Base-by-base conservation (phyloP, 2,113 vertebrate species). In the Anguilla japonica region DNA sequence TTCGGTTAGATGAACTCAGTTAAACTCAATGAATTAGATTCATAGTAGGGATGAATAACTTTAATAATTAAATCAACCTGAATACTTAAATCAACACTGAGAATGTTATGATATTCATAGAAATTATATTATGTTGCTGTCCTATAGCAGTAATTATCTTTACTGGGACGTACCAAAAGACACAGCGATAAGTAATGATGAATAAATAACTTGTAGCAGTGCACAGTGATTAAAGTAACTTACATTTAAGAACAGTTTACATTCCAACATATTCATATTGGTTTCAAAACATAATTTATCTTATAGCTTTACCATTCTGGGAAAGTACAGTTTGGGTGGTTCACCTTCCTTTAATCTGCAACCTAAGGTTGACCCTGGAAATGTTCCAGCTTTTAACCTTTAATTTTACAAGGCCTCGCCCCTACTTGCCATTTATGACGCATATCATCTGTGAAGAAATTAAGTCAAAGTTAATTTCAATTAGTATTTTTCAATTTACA, bases 321-420 rank as follows among this genome's bases (percentile, higher is more conserved):
- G 4, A 34, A 75, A 20, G 60, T 67, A 26, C 60, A 75, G 71
- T 75, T 75, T 34, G 13, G 22, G n/a, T 75, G 71, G 26, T 75
- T 29, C 26, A 75, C 71, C 71, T 75, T 22, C 11, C 29, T 71
- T 22, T n/a, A 71, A 71, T n/a, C 63, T 75, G 71, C n/a, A 75
- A 75, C 71, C 71, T 75, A 75, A n/a, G n/a, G 8, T 75, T 75
- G 71, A 75, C 71, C 71, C 71, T 75, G 71, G n/a, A 75, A 75
- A 29, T 34, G n/a, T 13, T 75, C 71, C 71, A 75, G 71, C 71
- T 26, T 75, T 75, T 26, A 34, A 9, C 26, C 9, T 67, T 75
- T 29, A 75, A 71, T 11, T 7, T 16, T 71, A 26, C 26, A 16
- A 29, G 26, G 8, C 71, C 71, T 75, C n/a, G 16, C 71, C 7